phyloP scores from a whole-genome alignment of 2,888 invertebrate genomes.

The Philereme transversata region DNA sequence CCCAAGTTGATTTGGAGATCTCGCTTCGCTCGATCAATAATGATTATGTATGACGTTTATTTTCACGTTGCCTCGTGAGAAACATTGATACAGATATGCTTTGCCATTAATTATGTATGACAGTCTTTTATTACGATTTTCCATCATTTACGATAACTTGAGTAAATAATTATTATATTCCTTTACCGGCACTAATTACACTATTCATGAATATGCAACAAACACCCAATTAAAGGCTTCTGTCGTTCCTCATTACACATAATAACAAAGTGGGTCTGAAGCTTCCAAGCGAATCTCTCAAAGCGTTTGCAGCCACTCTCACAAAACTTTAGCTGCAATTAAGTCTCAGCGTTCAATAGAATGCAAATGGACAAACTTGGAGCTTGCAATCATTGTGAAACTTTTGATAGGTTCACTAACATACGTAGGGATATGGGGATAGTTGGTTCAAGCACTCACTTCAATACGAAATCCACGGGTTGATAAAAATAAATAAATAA shows the following conservation, averaged over 20 bases:
- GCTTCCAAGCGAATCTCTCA: conserved; percentile 3
- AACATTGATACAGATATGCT: too few species aligned
- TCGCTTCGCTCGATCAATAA: too few species aligned
- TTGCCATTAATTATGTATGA: too few species aligned
- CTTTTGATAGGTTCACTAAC: conserved; percentile 22
- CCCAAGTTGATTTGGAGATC: too few species aligned
- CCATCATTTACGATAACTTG: too few species aligned
- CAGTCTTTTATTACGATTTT: too few species aligned
- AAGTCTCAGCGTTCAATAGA: conserved; percentile 26
- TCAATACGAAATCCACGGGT: background rate
- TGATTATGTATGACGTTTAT: too few species aligned
- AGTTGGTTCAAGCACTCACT: background rate
- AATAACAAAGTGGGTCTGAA: conserved; percentile 9
- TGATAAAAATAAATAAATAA: too few species aligned
- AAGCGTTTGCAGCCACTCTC: conserved; percentile 9
- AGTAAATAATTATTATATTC: too few species aligned
- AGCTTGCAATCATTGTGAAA: conserved; percentile 38
- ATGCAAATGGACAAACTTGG: conserved; percentile 47
- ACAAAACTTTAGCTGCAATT: conserved; percentile 28
- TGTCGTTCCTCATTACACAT: background rate
- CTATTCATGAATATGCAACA: background rate
- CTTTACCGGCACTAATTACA: too few species aligned
- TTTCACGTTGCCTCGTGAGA: too few species aligned
- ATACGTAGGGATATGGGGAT: background rate
- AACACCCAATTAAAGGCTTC: background rate